phyloP scores from a whole-genome alignment of 2,888 invertebrate species.

The Scaptomyza tumidula region DNA sequence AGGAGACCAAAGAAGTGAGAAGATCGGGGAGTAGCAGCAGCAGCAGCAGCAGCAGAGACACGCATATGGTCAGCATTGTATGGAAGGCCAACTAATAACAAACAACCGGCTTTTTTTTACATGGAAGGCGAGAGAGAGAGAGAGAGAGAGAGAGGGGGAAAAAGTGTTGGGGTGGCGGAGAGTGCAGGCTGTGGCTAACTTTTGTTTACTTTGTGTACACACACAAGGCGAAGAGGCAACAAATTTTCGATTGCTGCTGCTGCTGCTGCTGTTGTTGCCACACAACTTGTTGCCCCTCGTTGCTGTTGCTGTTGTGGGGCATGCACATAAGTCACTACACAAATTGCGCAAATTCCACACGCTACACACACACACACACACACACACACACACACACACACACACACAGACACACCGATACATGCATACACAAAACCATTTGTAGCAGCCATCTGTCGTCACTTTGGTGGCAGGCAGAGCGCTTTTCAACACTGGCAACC shows the following conservation, averaged over 20 bases:
- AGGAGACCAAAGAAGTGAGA: not conserved
- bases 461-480: constrained; percentile 34
- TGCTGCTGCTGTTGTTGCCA: constrained; percentile 29
- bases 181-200: constrained; percentile 21
- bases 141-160: constrained; percentile 2
- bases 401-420: constrained; percentile 7
- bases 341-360: constrained; percentile 75
- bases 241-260: constrained; percentile 36
- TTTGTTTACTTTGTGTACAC: constrained; percentile 67
- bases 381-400: constrained; percentile 5
- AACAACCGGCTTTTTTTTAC: constrained; percentile 60
- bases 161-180: constrained; percentile 3
- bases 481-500: constrained; percentile 61
- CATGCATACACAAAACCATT: not conserved
- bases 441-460: constrained; percentile 62
- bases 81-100: constrained; percentile 54
- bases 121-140: constrained; percentile 2
- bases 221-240: constrained; percentile 23
- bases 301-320: constrained; percentile 47
- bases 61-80: constrained; percentile 51
- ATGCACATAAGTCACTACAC: constrained; percentile 75
- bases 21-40: no score
- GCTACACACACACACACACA: constrained; percentile 10
- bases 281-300: constrained; percentile 56
- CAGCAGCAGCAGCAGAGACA: constrained; percentile 16